Conservation (phyloP, 2,888 invertebrate genomes). For the Plebejus melissa region DNA sequence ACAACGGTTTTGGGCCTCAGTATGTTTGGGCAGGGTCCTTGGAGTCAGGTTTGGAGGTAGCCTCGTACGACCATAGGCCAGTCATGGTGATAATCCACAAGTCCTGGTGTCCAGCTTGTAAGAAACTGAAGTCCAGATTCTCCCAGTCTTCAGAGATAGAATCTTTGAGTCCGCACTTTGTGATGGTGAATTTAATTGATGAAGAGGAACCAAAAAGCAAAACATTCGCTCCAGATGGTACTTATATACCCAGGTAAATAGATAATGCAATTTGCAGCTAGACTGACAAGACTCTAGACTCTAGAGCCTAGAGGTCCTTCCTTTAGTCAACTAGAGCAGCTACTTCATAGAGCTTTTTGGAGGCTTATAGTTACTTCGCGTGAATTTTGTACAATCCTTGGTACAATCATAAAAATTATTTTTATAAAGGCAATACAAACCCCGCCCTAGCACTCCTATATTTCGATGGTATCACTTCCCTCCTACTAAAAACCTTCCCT, state of each 20-base stretch:
- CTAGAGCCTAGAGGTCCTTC: too few relatives aligned
- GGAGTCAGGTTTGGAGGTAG: constrained; percentile 63
- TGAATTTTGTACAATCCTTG: too few relatives aligned
- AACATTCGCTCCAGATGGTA: constrained; percentile 81
- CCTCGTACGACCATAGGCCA: constrained; percentile 73
- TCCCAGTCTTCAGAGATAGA: constrained; percentile 77
- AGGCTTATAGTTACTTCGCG: too few relatives aligned
- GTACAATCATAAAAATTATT: not conserved
- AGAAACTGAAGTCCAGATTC: constrained; percentile 81
- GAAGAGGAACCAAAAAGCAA: constrained; percentile 75
- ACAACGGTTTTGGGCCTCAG: constrained; percentile 66
- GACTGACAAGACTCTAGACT: too few relatives aligned
- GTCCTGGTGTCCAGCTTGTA: constrained; percentile 83
- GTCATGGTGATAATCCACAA: constrained; percentile 83
- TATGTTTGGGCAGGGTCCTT: constrained; percentile 71
- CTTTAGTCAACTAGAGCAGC: too few relatives aligned
- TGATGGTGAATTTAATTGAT: constrained; percentile 83
- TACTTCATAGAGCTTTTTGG: not conserved
- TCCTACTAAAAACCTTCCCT: too few relatives aligned
- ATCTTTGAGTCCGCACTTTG: constrained; percentile 78
- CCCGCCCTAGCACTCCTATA: not conserved
- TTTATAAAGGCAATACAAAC: not conserved
- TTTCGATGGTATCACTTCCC: not conserved
- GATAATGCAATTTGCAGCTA: too few relatives aligned
- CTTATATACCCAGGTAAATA: constrained; percentile 81